Conservation (phyloP, 2,797 vertebrate genomes). For the Microctenopoma stevenorrisi region DNA sequence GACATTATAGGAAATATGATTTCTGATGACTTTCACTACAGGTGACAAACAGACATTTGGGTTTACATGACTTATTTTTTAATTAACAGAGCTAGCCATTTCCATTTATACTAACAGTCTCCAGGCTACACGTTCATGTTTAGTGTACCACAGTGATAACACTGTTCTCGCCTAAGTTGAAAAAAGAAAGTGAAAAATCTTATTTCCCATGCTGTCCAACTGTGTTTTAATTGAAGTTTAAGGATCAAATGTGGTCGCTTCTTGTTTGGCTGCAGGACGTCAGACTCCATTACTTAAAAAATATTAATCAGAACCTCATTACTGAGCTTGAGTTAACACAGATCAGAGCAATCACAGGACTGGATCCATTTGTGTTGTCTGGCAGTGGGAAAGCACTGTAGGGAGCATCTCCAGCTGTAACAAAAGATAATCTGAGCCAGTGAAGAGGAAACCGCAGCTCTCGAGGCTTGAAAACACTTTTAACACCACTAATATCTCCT, state of each 20-base stretch:
- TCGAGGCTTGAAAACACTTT: not conserved
- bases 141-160: not conserved
- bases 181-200: not conserved
- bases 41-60: no score
- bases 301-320: slow-evolving; percentile 7
- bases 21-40: no score
- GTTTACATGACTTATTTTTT: no score
- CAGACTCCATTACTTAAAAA: not conserved
- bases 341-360: slow-evolving; percentile 2
- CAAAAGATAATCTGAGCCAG: not conserved
- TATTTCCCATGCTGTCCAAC: not conserved
- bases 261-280: not conserved
- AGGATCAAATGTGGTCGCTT: not conserved
- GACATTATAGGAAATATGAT: no score
- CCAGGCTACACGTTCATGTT: not conserved
- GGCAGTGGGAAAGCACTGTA: not conserved
- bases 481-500: slow-evolving; percentile 1
- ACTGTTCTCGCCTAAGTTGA: not conserved
- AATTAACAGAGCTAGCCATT: not conserved
- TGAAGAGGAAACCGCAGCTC: slow-evolving; percentile 1
- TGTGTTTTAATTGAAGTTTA: not conserved
- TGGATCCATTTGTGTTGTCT: slow-evolving; percentile 5
- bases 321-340: not conserved
- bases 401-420: not conserved
- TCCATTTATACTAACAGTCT: not conserved